Evolutionary conservation across 37 sponge, comb jelly and placozoan species (phyloP).

Genomic region (Lycopodina hypogea): DNA sequence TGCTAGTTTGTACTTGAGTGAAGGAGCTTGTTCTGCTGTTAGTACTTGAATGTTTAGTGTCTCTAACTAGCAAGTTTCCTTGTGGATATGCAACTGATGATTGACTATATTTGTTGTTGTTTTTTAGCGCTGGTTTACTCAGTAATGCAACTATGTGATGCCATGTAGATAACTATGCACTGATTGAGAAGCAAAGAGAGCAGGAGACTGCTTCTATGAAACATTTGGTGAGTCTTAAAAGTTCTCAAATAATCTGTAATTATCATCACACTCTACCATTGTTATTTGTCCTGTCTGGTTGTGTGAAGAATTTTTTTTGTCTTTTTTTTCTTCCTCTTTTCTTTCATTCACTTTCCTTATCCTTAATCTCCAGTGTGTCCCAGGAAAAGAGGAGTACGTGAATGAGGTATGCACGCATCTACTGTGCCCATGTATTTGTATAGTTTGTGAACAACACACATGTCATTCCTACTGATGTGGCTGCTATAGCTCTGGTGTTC

Average conservation of each 20-base stretch:
- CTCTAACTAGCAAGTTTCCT: too few species aligned
- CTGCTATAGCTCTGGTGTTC: constrained; percentile 37
- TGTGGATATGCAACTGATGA: too few species aligned
- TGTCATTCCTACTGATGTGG: background rate
- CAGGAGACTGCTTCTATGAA: background rate
- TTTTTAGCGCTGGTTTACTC: background rate
- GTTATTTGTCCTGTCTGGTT: background rate
- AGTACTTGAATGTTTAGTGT: too few species aligned
- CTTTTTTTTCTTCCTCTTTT: background rate
- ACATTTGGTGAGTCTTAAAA: constrained; percentile 6
- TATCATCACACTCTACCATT: background rate
- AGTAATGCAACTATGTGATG: background rate
- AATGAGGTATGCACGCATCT: constrained; percentile 13
- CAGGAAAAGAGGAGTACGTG: constrained; percentile 38
- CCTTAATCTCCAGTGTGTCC: constrained; percentile 33
- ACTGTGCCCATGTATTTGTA: too few species aligned
- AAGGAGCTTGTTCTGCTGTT: too few species aligned
- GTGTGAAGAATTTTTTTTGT: background rate
- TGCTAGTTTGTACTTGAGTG: too few species aligned
- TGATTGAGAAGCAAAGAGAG: constrained; percentile 9
- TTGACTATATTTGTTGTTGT: too few species aligned
- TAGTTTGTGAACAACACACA: too few species aligned
- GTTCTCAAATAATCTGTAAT: background rate
- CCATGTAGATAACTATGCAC: constrained; percentile 7
- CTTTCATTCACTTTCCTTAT: too few species aligned